A percentile compares a stretch with the other conserved stretches of the same genome.
These are phyloP conservation scores for Smutsia gigantea DNA, from an alignment of 2,797 vertebrate species.

Conservation along the genomic window DNA sequence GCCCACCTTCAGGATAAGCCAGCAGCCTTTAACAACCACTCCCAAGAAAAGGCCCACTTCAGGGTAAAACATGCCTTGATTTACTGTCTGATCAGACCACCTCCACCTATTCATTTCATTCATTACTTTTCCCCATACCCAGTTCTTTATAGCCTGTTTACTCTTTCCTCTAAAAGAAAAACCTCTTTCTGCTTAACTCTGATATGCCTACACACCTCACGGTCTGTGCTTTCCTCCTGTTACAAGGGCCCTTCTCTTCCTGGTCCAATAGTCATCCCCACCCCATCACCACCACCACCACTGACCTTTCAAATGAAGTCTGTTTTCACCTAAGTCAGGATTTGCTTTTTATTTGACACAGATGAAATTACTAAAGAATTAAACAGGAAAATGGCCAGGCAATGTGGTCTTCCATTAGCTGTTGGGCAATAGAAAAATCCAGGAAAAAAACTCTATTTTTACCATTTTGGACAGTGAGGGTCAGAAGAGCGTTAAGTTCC, in stretches of 20 bases:
- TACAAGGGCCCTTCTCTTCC: rapidly evolving
- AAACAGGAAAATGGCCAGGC: background rate
- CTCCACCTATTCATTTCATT: background rate
- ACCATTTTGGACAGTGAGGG: background rate
- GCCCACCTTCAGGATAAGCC: background rate
- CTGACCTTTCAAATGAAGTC: background rate
- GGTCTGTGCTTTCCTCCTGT: background rate
- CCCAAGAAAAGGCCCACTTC: background rate
- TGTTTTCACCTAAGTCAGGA: background rate
- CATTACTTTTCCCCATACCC: background rate
- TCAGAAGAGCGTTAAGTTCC: background rate
- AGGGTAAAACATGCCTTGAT: background rate
- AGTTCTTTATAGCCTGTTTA: background rate
- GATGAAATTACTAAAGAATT: background rate
- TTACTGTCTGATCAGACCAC: background rate
- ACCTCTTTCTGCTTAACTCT: background rate
- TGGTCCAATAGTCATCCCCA: no score
- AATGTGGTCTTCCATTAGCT: background rate
- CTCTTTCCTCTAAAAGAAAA: background rate
- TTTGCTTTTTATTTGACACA: background rate
- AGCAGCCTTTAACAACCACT: background rate
- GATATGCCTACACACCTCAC: background rate
- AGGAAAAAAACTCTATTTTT: background rate
- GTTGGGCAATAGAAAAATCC: background rate
- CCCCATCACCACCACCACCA: no score